Conservation (phyloP, 2,113 vertebrate genomes). For the Noctilio leporinus region DNA sequence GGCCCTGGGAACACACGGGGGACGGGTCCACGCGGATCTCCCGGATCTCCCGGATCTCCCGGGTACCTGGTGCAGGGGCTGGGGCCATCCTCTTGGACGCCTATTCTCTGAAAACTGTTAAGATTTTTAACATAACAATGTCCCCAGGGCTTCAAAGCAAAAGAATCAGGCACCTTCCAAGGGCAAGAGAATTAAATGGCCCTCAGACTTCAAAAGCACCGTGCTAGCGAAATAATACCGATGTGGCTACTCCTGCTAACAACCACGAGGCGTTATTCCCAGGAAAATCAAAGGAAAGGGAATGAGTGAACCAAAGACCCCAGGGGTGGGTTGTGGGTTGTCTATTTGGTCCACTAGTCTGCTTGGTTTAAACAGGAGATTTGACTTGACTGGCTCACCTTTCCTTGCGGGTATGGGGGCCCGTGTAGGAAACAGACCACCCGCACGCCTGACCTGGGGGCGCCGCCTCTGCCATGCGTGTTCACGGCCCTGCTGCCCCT, state of each 20-base stretch:
- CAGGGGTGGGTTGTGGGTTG: too few relatives aligned
- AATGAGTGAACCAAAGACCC: neutral
- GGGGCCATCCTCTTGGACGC: neutral
- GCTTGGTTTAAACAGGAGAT: too few relatives aligned
- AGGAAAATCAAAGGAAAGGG: neutral
- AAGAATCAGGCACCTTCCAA: neutral
- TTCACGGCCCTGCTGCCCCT: neutral
- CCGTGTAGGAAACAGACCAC: too few relatives aligned
- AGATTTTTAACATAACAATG: neutral
- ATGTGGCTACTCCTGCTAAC: neutral
- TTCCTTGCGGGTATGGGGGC: too few relatives aligned
- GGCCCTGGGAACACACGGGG: too few relatives aligned
- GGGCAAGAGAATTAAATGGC: neutral
- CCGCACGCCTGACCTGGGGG: too few relatives aligned
- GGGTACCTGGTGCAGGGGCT: rapidly evolving
- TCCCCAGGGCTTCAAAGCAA: too few relatives aligned
- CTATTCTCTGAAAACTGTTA: rapidly evolving
- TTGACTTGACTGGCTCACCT: too few relatives aligned
- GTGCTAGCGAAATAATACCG: rapidly evolving
- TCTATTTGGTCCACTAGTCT: too few relatives aligned
- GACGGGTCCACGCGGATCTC: rapidly evolving
- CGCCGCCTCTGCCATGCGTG: rapidly evolving
- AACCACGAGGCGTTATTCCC: too few relatives aligned
- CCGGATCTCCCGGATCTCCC: rapidly evolving
- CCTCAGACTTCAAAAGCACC: too few relatives aligned